phyloP scores from a whole-genome alignment of 2,113 vertebrate genomes.

The Channa argus region DNA sequence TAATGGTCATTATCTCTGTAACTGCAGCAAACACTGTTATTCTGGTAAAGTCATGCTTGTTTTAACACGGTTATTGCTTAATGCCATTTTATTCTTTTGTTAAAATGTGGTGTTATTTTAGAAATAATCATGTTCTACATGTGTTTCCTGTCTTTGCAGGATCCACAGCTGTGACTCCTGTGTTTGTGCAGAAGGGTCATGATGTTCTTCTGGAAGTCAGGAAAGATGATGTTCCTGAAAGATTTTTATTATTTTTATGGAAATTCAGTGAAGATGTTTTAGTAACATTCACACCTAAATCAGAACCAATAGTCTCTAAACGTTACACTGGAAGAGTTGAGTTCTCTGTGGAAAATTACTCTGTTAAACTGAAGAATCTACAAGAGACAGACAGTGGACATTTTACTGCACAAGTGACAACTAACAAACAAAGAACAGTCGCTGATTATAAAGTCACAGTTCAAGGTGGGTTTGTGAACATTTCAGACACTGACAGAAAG shows the following conservation, averaged over 20 bases:
- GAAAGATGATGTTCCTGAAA: not conserved
- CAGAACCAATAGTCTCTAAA: accelerated
- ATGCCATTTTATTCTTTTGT: too few relatives aligned
- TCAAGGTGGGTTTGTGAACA: constrained; percentile 28
- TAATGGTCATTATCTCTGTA: too few relatives aligned
- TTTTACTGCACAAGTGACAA: too few relatives aligned
- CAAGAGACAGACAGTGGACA: too few relatives aligned
- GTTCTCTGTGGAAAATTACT: too few relatives aligned
- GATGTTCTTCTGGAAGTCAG: constrained; percentile 9
- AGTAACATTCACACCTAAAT: accelerated
- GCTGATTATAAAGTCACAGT: not conserved
- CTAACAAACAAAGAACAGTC: not conserved
- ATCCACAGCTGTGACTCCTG: not conserved
- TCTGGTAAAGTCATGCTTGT: too few relatives aligned
- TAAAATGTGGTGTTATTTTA: too few relatives aligned
- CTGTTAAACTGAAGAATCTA: too few relatives aligned
- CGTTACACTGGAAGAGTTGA: accelerated
- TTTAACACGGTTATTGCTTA: too few relatives aligned
- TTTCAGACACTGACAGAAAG: not conserved
- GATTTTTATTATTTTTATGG: too few relatives aligned
- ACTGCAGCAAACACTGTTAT: too few relatives aligned
- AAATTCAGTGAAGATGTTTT: too few relatives aligned
- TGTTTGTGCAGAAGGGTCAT: constrained; percentile 19
- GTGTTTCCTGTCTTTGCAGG: not conserved
- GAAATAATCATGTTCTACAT: not conserved